Evolutionary conservation across 2,113 vertebrate genomes (phyloP).

Genomic region (Stomatorhinus ivindoensis): DNA sequence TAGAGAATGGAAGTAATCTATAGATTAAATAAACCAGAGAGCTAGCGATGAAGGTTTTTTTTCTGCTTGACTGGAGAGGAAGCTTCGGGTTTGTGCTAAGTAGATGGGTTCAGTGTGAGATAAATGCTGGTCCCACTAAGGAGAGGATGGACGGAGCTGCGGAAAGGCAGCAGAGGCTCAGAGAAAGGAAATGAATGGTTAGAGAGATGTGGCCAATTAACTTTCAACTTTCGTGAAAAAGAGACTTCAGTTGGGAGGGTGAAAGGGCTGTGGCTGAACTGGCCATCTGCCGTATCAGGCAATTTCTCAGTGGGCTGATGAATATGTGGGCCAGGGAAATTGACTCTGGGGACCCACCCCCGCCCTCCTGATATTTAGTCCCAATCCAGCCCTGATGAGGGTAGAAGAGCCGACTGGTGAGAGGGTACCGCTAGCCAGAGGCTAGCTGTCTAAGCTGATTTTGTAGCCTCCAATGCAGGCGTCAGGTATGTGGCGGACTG

Average conservation of each 20-base stretch:
- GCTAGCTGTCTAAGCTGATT: background rate
- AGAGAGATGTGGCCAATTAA: background rate
- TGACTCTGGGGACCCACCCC: background rate
- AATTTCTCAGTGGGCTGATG: background rate
- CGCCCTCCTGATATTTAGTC: background rate
- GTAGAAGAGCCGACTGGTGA: background rate
- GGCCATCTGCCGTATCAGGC: background rate
- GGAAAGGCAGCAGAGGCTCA: background rate
- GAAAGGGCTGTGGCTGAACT: background rate
- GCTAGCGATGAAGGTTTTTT: background rate
- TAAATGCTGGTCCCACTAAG: background rate
- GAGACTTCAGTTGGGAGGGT: background rate
- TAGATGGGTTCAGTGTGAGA: background rate
- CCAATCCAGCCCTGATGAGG: background rate
- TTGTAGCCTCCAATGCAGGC: too few relatives aligned
- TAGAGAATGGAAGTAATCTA: background rate
- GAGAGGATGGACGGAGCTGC: background rate
- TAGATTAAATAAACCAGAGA: background rate
- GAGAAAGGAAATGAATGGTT: background rate
- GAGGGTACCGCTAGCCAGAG: background rate
- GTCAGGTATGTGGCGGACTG: background rate
- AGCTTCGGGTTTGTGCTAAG: background rate
- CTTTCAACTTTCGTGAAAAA: background rate
- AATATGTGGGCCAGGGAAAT: background rate
- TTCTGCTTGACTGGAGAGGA: background rate